A percentile compares a stretch with the other conserved stretches of the same genome.
Evolutionary conservation across 2,888 invertebrate species (phyloP).

Genomic region (Lydus trimaculatus): DNA sequence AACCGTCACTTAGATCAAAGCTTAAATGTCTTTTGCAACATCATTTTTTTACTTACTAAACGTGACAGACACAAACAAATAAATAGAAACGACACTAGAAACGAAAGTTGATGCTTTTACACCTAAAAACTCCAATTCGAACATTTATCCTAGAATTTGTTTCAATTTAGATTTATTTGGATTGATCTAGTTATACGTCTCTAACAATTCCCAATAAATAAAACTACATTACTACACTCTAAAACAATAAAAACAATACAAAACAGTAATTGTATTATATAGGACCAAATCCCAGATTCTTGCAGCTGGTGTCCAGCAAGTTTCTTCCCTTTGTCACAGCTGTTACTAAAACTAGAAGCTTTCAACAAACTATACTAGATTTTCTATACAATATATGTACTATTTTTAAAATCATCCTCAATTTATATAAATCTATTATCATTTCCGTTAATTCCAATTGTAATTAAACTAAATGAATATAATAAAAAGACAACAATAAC

Average conservation of each 20-base stretch:
- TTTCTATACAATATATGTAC: not conserved
- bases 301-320: not conserved
- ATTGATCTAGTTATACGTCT: not conserved
- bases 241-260: not conserved
- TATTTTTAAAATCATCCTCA: not conserved
- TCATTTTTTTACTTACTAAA: no score
- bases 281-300: not conserved
- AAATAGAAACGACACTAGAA: no score
- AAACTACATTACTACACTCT: not conserved
- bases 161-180: not conserved
- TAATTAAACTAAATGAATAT: not conserved
- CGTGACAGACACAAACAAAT: no score
- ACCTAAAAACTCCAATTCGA: not conserved
- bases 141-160: not conserved
- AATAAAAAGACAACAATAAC: not conserved
- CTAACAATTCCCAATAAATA: not conserved
- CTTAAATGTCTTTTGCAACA: no score
- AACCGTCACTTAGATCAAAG: no score
- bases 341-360: not conserved
- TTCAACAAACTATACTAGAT: not conserved
- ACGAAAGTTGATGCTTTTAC: no score
- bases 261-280: not conserved
- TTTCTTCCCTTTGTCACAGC: not conserved
- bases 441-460: slow-evolving; percentile 2
- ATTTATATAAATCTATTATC: not conserved